Percentiles rank a stretch among this genome's conserved stretches.
Evolutionary conservation across 2,888 invertebrate species (phyloP).

Genomic region (Sycophila texana): DNA sequence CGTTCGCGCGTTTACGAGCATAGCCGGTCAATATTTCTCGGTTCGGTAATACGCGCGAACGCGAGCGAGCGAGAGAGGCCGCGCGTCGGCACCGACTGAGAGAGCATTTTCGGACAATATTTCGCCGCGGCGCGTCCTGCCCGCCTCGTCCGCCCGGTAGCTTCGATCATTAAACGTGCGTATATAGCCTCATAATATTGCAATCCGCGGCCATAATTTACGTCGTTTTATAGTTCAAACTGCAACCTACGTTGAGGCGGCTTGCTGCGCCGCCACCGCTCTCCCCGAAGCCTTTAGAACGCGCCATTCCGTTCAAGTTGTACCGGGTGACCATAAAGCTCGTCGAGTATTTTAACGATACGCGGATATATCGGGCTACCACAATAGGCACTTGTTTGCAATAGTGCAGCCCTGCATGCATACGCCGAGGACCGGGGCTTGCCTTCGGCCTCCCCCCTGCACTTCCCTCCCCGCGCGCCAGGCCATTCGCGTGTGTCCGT

Average conservation of each 20-base stretch:
- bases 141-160: slow-evolving; percentile 67
- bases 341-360: slow-evolving; percentile 67
- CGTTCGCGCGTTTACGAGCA: slow-evolving; percentile 59
- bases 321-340: slow-evolving; percentile 72
- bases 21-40: slow-evolving; percentile 64
- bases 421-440: slow-evolving; percentile 15
- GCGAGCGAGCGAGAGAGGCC: slow-evolving; percentile 29
- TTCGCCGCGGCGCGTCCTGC: slow-evolving; percentile 63
- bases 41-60: slow-evolving; percentile 54
- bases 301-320: slow-evolving; percentile 71
- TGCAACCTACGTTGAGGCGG: slow-evolving; percentile 71
- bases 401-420: slow-evolving; percentile 52
- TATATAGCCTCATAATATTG: slow-evolving; percentile 76
- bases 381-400: slow-evolving; percentile 59
- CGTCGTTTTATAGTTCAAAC: slow-evolving; percentile 76
- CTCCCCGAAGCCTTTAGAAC: slow-evolving; percentile 68
- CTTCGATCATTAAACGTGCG: slow-evolving; percentile 76
- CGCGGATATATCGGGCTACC: slow-evolving; percentile 61
- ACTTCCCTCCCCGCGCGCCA: not conserved
- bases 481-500: slow-evolving; percentile 4
- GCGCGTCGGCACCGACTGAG: slow-evolving; percentile 45
- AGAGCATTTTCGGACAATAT: slow-evolving; percentile 71
- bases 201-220: slow-evolving; percentile 76
- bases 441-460: not conserved
- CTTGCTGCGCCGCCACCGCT: slow-evolving; percentile 6